A percentile compares a stretch with the other conserved stretches of the same genome.
Evolutionary conservation across 2,888 invertebrate genomes (phyloP).

Genomic region (Thumatha senex): DNA sequence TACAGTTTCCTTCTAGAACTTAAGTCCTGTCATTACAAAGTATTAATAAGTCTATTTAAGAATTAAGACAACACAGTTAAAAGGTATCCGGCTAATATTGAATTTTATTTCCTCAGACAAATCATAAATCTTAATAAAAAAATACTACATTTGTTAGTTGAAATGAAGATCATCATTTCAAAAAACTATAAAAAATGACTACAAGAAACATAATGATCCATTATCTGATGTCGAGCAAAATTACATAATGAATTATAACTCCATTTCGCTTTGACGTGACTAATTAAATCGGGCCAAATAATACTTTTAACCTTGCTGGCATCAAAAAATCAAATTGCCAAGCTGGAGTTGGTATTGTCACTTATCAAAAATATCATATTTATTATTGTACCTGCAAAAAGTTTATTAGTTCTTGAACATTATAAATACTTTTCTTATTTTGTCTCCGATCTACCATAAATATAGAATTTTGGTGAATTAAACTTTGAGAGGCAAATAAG

Average conservation of each 20-base stretch:
- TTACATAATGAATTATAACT: constrained; percentile 61
- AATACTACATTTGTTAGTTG: not conserved
- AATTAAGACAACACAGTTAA: too few species aligned
- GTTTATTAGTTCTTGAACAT: constrained; percentile 4
- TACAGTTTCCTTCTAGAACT: too few species aligned
- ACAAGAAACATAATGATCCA: constrained; percentile 41
- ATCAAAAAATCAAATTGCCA: constrained; percentile 38
- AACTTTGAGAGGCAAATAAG: constrained; percentile 10
- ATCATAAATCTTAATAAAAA: too few species aligned
- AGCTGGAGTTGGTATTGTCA: constrained; percentile 15
- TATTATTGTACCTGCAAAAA: constrained; percentile 1
- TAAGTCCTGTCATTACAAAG: too few species aligned
- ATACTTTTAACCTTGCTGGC: constrained; percentile 59
- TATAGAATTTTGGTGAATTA: constrained; percentile 20
- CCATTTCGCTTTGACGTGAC: constrained; percentile 68
- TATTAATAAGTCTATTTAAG: too few species aligned
- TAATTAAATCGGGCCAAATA: constrained; percentile 64
- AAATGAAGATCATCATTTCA: not conserved
- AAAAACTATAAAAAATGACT: constrained; percentile 11
- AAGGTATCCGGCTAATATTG: too few species aligned
- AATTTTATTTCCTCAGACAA: too few species aligned
- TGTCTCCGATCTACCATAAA: constrained; percentile 26
- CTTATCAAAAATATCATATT: constrained; percentile 5
- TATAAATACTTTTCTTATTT: constrained; percentile 12
- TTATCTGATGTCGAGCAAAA: constrained; percentile 43